Evolutionary conservation across 1,140 invertebrate genomes (phyloP).

Genomic region (Leptinotarsa texana): DNA sequence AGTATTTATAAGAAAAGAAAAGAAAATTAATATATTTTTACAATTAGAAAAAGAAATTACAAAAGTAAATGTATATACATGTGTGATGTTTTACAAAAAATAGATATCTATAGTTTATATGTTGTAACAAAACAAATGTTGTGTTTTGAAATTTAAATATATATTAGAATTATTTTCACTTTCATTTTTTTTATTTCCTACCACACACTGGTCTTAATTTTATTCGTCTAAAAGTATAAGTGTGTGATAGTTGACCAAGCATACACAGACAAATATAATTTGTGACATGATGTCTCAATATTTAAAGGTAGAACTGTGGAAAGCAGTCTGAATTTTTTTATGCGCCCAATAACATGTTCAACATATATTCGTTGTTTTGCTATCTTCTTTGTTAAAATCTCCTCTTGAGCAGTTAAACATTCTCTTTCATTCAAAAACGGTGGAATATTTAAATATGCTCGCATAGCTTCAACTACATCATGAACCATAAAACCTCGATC

Average conservation of each 20-base stretch:
- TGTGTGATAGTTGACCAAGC: conserved; percentile 36
- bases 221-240: conserved; percentile 1
- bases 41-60: too few relatives aligned
- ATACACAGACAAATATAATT: conserved; percentile 42
- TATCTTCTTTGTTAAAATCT: conserved; percentile 27
- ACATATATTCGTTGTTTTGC: conserved; percentile 37
- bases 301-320: conserved; percentile 32
- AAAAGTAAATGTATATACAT: too few relatives aligned
- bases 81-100: too few relatives aligned
- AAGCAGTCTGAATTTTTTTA: conserved; percentile 41
- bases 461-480: conserved; percentile 38
- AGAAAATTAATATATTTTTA: too few relatives aligned
- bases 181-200: conserved; percentile 18
- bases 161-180: too few relatives aligned
- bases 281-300: conserved; percentile 33
- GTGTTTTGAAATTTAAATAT: too few relatives aligned
- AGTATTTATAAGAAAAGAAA: too few relatives aligned
- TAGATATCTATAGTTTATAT: too few relatives aligned
- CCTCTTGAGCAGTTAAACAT: conserved; percentile 1
- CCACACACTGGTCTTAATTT: conserved; percentile 21
- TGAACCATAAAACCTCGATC: conserved; percentile 36
- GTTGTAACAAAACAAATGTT: too few relatives aligned
- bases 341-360: conserved; percentile 39
- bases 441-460: conserved; percentile 41
- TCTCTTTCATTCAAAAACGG: conserved; percentile 36